Conservation (phyloP, 2,113 vertebrate species). For the Cephalopholis sonnerati region DNA sequence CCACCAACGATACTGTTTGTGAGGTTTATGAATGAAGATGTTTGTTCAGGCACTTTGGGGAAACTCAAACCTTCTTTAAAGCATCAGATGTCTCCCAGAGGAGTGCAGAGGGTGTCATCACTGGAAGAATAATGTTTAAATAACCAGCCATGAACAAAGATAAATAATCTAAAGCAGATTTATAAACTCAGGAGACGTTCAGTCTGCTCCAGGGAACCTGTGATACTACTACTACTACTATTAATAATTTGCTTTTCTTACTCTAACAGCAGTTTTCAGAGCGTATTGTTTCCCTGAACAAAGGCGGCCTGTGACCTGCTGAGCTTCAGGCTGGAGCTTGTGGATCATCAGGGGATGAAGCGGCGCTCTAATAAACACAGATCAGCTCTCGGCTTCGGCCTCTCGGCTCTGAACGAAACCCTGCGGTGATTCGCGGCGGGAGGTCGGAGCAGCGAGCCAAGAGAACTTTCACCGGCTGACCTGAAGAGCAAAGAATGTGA, state of each 20-base stretch:
- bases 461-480: slow-evolving; percentile 32
- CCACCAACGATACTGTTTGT: not conserved
- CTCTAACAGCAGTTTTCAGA: not conserved
- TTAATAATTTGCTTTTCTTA: slow-evolving; percentile 38
- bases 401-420: slow-evolving; percentile 41
- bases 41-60: not conserved
- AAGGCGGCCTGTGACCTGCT: slow-evolving; percentile 1
- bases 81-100: too few species aligned
- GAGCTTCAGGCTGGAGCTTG: slow-evolving; percentile 22
- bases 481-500: slow-evolving; percentile 34
- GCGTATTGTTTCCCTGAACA: not conserved
- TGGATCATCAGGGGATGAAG: slow-evolving; percentile 27
- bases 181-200: not conserved
- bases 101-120: not conserved
- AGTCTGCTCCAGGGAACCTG: not conserved
- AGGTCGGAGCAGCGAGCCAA: slow-evolving; percentile 12
- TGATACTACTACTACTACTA: slow-evolving; percentile 13
- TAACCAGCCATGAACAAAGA: not conserved
- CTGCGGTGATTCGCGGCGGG: slow-evolving; percentile 10
- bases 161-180: slow-evolving; percentile 23
- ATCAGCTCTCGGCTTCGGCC: slow-evolving; percentile 23
- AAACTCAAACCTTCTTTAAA: not conserved
- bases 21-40: not conserved
- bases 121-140: not conserved
- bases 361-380: slow-evolving; percentile 25